These are phyloP conservation scores for Stegodyphus mimosarum DNA, from an alignment of 1,140 invertebrate genomes.

Conservation along the genomic window DNA sequence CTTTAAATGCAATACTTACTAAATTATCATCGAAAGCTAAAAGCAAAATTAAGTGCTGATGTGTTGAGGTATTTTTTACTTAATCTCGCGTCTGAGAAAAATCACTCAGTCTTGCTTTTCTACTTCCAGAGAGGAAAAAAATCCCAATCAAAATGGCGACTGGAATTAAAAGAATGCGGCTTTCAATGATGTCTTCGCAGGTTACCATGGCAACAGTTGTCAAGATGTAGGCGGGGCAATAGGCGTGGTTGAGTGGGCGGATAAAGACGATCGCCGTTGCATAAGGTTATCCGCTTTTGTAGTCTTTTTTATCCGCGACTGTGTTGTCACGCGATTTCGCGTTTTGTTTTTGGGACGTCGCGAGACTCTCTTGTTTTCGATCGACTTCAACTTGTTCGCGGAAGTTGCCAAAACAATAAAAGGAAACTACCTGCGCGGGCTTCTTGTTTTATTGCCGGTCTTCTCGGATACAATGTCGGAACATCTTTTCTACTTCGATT, in stretches of 20 bases:
- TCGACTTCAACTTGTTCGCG: constrained; percentile 28
- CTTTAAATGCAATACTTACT: too few relatives aligned
- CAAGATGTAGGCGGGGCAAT: constrained; percentile 45
- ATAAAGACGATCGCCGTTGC: constrained; percentile 59
- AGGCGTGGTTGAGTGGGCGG: constrained; percentile 56
- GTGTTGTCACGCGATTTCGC: constrained; percentile 53
- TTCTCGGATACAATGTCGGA: not conserved
- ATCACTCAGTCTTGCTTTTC: too few relatives aligned
- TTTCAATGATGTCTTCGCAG: constrained; percentile 42
- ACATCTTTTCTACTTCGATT: not conserved
- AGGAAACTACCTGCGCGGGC: not conserved
- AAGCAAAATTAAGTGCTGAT: too few relatives aligned
- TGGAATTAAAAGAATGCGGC: constrained; percentile 47
- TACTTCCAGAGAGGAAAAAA: not conserved
- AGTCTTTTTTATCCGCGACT: constrained; percentile 26
- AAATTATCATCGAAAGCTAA: too few relatives aligned
- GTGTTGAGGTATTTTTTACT: too few relatives aligned
- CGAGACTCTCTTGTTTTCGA: constrained; percentile 24
- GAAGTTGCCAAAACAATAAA: not conserved
- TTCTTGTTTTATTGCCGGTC: not conserved
- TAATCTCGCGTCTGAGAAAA: too few relatives aligned
- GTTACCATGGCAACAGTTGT: constrained; percentile 58
- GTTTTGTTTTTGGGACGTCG: constrained; percentile 51
- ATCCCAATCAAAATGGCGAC: constrained; percentile 44
- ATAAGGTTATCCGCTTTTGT: constrained; percentile 51